These are phyloP conservation scores for Ceratoteleas bidentatus DNA, from an alignment of 1,140 invertebrate species.

Conservation along the genomic window DNA sequence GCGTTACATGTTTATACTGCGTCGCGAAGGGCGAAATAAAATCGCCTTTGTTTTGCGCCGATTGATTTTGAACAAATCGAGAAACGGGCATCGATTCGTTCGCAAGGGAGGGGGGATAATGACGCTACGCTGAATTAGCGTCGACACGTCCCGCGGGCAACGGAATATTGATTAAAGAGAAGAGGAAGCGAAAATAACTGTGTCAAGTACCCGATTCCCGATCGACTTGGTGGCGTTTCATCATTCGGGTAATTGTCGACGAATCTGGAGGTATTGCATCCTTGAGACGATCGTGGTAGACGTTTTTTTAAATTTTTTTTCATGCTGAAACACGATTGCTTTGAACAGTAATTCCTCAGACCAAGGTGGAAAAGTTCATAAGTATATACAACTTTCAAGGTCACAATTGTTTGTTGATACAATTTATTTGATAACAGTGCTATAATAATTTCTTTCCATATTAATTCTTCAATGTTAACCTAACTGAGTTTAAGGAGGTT, in stretches of 20 bases:
- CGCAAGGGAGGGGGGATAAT: slow-evolving; percentile 9
- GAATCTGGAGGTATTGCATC: slow-evolving; percentile 5
- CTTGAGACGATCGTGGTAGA: no score
- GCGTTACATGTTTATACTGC: slow-evolving; percentile 50
- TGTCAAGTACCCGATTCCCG: slow-evolving; percentile 32
- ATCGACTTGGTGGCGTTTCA: slow-evolving; percentile 2
- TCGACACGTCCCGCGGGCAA: neutral
- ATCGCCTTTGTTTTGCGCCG: slow-evolving; percentile 27
- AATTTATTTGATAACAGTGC: no score
- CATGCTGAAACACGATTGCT: no score
- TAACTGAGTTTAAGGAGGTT: no score
- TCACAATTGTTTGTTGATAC: no score
- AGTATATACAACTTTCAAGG: no score
- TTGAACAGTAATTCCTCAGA: no score
- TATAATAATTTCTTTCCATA: no score
- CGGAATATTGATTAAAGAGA: slow-evolving; percentile 35
- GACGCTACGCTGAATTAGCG: slow-evolving; percentile 15
- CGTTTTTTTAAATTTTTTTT: no score
- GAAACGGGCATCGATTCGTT: slow-evolving; percentile 14
- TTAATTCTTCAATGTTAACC: no score
- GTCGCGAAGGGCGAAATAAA: slow-evolving; percentile 24
- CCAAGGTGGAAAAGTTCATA: no score
- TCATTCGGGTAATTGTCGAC: slow-evolving; percentile 25
- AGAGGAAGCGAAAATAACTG: slow-evolving; percentile 27
- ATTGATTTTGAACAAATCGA: slow-evolving; percentile 34